Evolutionary conservation across 2,113 vertebrate genomes (phyloP).

Genomic region (Ophthalmotilapia sp.): DNA sequence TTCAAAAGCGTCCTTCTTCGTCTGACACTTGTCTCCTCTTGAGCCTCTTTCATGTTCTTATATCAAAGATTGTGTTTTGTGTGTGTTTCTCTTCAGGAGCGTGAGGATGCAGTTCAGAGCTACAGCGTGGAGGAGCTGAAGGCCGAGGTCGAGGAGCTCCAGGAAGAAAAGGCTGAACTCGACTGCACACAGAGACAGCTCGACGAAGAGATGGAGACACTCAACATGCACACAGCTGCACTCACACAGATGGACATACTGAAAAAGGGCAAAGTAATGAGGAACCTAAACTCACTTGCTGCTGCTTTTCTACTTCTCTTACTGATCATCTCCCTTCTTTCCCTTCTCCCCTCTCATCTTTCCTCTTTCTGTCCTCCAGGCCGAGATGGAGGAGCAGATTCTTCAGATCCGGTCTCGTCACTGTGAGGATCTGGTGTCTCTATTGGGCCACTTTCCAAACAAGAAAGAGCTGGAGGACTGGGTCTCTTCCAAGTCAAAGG

Average conservation of each 20-base stretch:
- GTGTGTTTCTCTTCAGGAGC: conserved; percentile 70
- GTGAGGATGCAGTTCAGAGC: conserved; percentile 75
- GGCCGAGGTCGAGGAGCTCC: conserved; percentile 78
- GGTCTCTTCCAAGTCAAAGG: conserved; percentile 83
- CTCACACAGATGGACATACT: conserved; percentile 97
- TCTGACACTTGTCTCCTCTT: not conserved
- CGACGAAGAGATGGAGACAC: conserved; percentile 89
- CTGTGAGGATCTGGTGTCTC: conserved; percentile 79
- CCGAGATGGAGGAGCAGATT: conserved; percentile 92
- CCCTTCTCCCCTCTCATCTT: not conserved
- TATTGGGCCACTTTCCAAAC: conserved; percentile 92
- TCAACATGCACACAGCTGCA: conserved; percentile 83
- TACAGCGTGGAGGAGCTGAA: conserved; percentile 79
- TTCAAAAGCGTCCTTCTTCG: not conserved
- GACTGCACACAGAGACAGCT: conserved; percentile 79
- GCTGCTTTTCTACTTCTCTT: not conserved
- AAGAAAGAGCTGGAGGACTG: conserved; percentile 94
- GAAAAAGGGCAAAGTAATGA: conserved; percentile 84
- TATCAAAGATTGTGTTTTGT: not conserved
- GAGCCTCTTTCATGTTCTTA: not conserved
- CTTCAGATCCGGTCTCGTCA: conserved; percentile 89
- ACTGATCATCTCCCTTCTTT: not conserved
- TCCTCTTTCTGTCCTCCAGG: conserved; percentile 53
- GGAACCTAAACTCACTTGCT: not conserved
- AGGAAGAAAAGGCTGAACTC: conserved; percentile 79